Conservation (phyloP, 2,113 vertebrate genomes). For the Penelope pileata region DNA sequence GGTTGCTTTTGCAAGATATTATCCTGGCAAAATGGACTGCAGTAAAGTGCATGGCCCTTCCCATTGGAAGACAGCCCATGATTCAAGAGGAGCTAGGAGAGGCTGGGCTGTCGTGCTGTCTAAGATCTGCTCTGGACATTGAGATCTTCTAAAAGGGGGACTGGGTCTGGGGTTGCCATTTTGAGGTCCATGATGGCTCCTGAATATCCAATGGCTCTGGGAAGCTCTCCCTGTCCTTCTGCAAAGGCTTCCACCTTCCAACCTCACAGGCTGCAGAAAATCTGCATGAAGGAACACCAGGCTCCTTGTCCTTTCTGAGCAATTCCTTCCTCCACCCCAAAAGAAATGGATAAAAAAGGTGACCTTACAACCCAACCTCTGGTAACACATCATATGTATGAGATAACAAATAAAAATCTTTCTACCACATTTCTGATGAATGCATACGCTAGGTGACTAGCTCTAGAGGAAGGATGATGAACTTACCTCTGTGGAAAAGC, state of each 20-base stretch:
- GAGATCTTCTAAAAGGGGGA: background rate
- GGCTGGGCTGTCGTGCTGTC: background rate
- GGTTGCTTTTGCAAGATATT: background rate
- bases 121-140: background rate
- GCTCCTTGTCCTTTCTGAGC: background rate
- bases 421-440: background rate
- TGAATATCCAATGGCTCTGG: background rate
- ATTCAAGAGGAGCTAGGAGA: background rate
- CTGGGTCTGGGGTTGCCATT: background rate
- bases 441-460: background rate
- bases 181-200: fast-evolving
- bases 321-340: background rate
- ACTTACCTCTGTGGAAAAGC: slow-evolving; percentile 18
- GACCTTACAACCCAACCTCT: background rate
- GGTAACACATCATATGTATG: background rate
- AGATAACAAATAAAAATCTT: background rate
- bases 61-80: background rate
- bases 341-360: background rate
- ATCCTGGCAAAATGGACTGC: background rate
- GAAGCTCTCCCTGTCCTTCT: background rate
- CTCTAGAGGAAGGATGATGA: background rate
- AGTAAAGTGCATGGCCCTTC: background rate
- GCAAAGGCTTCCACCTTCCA: background rate
- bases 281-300: fast-evolving
- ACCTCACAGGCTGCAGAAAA: background rate